Evolutionary conservation across 2,888 invertebrate genomes (phyloP).

Genomic region (Brachypalpus laphriformis): DNA sequence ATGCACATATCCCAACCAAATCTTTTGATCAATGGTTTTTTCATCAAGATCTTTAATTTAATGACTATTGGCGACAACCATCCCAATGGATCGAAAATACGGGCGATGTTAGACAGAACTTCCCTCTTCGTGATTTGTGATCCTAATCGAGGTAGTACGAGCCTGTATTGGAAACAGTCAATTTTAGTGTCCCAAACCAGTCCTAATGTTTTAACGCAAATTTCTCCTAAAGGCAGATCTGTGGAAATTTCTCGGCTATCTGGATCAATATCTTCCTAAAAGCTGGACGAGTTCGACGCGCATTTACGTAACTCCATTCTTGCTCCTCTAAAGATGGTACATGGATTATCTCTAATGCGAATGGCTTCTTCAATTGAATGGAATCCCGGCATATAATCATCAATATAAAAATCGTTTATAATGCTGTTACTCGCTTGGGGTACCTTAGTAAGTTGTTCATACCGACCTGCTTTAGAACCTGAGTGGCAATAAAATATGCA

Average conservation of each 20-base stretch:
- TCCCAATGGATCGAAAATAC: conserved; percentile 17
- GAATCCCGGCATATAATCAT: neutral
- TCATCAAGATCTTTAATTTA: conserved; percentile 28
- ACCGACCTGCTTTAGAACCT: no score
- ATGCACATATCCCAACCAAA: conserved; percentile 2
- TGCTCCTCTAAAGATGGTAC: no score
- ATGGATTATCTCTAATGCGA: no score
- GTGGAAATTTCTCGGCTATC: no score
- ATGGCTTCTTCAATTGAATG: no score
- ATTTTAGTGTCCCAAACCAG: neutral
- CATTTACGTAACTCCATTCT: no score
- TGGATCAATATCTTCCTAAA: no score
- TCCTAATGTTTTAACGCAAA: neutral
- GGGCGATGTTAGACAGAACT: conserved; percentile 4
- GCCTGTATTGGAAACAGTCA: conserved; percentile 5
- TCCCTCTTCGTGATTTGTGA: conserved; percentile 4
- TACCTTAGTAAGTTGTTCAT: neutral
- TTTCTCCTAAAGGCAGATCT: conserved; percentile 25
- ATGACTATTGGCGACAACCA: conserved; percentile 4
- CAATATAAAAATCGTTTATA: neutral
- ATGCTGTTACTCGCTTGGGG: neutral
- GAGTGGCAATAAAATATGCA: no score
- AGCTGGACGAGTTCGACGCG: no score
- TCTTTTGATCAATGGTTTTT: neutral
- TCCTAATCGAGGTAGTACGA: neutral